phyloP scores from a whole-genome alignment of 2,888 invertebrate species.

The Sarcophaga rosellei region DNA sequence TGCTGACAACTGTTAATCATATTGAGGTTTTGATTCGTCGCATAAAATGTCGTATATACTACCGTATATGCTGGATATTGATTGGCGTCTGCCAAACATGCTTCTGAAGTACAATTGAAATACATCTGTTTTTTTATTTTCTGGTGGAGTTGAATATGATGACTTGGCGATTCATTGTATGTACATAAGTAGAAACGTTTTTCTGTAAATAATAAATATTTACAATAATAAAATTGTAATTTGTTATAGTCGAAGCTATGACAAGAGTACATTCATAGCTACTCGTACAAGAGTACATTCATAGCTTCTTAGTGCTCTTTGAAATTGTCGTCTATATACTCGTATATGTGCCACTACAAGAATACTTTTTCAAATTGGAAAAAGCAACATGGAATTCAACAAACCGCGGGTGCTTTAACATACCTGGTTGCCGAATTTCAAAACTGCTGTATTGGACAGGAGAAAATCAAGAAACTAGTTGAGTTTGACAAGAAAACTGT shows the following conservation, averaged over 20 bases:
- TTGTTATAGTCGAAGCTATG: slow-evolving; percentile 1
- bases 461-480: too few species aligned
- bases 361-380: too few species aligned
- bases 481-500: too few species aligned
- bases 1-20: neutral
- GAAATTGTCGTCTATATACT: too few species aligned
- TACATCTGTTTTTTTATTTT: slow-evolving; percentile 16
- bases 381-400: too few species aligned
- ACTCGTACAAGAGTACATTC: too few species aligned
- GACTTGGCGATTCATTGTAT: slow-evolving; percentile 13
- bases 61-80: slow-evolving; percentile 24
- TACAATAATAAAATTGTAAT: slow-evolving; percentile 33
- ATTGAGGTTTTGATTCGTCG: neutral
- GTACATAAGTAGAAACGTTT: neutral
- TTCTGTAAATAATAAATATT: neutral
- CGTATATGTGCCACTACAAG: too few species aligned
- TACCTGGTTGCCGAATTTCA: too few species aligned
- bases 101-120: slow-evolving; percentile 51
- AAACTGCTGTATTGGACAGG: too few species aligned
- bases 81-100: slow-evolving; percentile 58
- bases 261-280: neutral
- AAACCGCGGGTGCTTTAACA: too few species aligned
- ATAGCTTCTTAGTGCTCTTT: too few species aligned
- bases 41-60: neutral
- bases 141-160: neutral